phyloP scores from a whole-genome alignment of 2,113 vertebrate genomes.

The Leucopternis melanops region DNA sequence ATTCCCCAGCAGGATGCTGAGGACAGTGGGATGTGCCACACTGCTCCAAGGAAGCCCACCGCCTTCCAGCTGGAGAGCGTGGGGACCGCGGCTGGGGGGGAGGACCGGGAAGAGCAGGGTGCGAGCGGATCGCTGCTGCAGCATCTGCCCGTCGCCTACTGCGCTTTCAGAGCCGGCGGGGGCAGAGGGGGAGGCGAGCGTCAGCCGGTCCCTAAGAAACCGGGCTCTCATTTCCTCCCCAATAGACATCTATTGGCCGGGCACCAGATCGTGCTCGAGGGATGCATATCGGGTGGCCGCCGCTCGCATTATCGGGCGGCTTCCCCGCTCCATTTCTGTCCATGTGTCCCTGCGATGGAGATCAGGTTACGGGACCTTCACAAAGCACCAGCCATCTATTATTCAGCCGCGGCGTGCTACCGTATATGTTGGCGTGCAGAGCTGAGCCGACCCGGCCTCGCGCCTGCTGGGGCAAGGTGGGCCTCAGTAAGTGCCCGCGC shows the following conservation, averaged over 20 bases:
- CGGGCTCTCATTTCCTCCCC: constrained; percentile 31
- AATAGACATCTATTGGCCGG: background rate
- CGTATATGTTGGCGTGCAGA: background rate
- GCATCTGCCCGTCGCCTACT: background rate
- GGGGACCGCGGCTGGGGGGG: background rate
- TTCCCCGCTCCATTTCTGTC: constrained; percentile 21
- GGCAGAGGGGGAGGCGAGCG: background rate
- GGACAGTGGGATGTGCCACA: background rate
- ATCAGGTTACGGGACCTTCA: constrained; percentile 54
- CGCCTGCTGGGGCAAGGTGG: background rate
- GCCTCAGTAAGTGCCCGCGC: background rate
- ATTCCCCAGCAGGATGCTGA: background rate
- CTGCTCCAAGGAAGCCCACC: background rate
- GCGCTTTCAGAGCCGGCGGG: background rate
- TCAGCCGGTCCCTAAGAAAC: background rate
- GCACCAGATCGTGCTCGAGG: constrained; percentile 58
- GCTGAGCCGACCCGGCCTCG: background rate
- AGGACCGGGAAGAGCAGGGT: background rate
- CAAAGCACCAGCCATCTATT: constrained; percentile 60
- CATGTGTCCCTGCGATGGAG: background rate
- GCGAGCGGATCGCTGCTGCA: background rate
- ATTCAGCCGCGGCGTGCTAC: constrained; percentile 39
- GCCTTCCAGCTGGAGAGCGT: background rate
- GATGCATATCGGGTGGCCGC: constrained; percentile 51
- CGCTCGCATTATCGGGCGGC: constrained; percentile 36